Conservation (phyloP, 2,113 vertebrate species). For the Zootoca vivipara region DNA sequence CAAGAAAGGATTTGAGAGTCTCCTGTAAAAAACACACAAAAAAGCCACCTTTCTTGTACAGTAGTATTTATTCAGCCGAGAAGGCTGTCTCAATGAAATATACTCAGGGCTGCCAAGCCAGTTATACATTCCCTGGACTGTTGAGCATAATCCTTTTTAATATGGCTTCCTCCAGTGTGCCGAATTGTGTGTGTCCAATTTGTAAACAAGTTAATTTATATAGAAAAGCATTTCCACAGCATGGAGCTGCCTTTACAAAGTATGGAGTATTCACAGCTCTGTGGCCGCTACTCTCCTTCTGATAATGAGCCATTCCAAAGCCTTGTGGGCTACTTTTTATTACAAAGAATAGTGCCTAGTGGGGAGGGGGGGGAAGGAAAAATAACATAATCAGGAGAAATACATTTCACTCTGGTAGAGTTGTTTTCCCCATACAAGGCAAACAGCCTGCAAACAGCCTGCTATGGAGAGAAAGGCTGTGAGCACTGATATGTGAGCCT, state of each 20-base stretch:
- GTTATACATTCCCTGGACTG: background rate
- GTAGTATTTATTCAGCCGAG: background rate
- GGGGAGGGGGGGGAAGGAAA: background rate
- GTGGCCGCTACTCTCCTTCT: background rate
- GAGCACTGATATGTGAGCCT: too few species aligned
- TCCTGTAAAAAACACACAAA: background rate
- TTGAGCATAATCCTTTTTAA: background rate
- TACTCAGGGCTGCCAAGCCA: background rate
- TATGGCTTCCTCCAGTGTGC: fast-evolving
- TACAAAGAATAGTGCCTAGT: background rate
- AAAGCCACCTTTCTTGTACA: background rate
- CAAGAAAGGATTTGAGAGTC: background rate
- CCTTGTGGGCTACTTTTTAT: too few species aligned
- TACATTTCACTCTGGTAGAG: background rate
- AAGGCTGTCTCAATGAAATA: background rate
- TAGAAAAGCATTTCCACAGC: background rate
- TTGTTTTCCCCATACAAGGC: background rate
- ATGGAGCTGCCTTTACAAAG: background rate
- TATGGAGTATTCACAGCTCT: background rate
- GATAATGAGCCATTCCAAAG: background rate
- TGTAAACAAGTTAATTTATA: conserved; percentile 10
- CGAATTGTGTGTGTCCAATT: background rate
- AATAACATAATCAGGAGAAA: background rate
- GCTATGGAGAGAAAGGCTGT: background rate
- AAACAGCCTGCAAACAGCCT: too few species aligned